Conservation (phyloP, 1,140 invertebrate genomes). For the Saccostrea echinata region DNA sequence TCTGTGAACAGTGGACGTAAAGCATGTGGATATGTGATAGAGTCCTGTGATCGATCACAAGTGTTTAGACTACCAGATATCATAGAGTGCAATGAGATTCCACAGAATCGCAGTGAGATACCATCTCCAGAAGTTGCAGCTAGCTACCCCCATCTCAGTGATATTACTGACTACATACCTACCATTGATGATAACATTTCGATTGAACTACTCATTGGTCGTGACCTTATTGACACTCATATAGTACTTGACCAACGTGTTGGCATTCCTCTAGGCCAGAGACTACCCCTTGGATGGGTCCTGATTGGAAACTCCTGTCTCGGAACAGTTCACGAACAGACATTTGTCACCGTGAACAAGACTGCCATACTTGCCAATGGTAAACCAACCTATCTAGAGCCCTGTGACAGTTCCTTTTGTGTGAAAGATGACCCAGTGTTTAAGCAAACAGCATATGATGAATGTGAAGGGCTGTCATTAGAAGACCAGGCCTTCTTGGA, state of each 20-base stretch:
- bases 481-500: conserved; percentile 46
- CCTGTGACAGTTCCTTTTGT: background rate
- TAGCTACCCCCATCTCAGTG: conserved; percentile 38
- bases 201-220: conserved; percentile 58
- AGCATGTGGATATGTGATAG: conserved; percentile 36
- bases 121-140: conserved; percentile 43
- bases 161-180: conserved; percentile 33
- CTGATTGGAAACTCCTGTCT: conserved; percentile 50
- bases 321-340: conserved; percentile 25
- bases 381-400: background rate
- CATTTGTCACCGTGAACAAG: conserved; percentile 51
- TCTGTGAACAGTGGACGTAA: conserved; percentile 22
- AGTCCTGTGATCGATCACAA: conserved; percentile 30
- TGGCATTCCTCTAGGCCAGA: conserved; percentile 51
- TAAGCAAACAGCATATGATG: conserved; percentile 10
- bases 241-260: conserved; percentile 56
- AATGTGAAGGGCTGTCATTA: conserved; percentile 15
- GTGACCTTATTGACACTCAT: conserved; percentile 58
- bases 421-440: conserved; percentile 29
- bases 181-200: conserved; percentile 24
- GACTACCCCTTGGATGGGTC: conserved; percentile 48
- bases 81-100: conserved; percentile 47
- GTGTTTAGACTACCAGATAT: conserved; percentile 4
- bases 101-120: conserved; percentile 48
- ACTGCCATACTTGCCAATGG: conserved; percentile 41